phyloP scores from a whole-genome alignment of 2,888 invertebrate species.

The Kryphioiulus occultus region DNA sequence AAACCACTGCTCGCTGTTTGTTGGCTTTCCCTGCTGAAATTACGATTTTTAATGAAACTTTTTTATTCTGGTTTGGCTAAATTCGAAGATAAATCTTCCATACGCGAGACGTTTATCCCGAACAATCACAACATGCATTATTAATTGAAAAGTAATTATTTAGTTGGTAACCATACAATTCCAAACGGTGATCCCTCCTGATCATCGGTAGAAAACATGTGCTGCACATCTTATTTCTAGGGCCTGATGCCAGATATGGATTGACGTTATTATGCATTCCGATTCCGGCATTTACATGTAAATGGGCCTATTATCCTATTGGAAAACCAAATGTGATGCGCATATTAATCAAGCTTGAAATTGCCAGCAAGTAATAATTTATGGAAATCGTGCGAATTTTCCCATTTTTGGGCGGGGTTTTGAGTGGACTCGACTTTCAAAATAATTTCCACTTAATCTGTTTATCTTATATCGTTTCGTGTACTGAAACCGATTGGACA shows the following conservation, averaged over 20 bases:
- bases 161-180: too few relatives aligned
- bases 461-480: background rate
- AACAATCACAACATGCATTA: too few relatives aligned
- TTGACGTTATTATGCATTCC: too few relatives aligned
- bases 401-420: background rate
- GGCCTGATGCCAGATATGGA: too few relatives aligned
- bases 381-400: background rate
- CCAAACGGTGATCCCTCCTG: too few relatives aligned
- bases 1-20: background rate
- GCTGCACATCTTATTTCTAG: too few relatives aligned
- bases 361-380: background rate
- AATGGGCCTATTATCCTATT: background rate
- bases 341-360: constrained; percentile 5
- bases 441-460: background rate
- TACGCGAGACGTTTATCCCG: too few relatives aligned
- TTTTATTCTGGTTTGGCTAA: background rate
- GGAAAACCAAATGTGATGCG: background rate
- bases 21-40: background rate
- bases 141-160: too few relatives aligned
- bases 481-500: background rate
- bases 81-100: too few relatives aligned
- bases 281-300: too few relatives aligned
- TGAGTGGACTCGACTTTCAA: too few relatives aligned
- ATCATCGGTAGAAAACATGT: too few relatives aligned
- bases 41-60: background rate